A percentile compares a stretch with the other conserved stretches of the same genome.
These are phyloP conservation scores for Coptotermes formosanus DNA, from an alignment of 1,140 invertebrate genomes.

Conservation along the genomic window DNA sequence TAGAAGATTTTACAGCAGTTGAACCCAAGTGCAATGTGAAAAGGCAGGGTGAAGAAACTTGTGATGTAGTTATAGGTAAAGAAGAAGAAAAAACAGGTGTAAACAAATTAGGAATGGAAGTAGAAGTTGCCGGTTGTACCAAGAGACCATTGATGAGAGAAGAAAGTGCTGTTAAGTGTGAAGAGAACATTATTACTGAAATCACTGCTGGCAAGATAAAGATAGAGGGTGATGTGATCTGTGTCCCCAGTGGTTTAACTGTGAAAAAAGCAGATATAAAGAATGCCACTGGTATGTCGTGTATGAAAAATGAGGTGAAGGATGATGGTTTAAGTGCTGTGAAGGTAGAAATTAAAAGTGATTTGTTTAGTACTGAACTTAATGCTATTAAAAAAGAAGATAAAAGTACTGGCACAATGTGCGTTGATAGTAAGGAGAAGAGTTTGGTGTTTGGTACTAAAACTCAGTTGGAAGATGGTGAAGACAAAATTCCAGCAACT, in stretches of 20 bases:
- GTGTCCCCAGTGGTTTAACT: background rate
- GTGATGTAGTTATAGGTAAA: conserved; percentile 48
- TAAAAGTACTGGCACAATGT: background rate
- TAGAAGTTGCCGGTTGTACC: background rate
- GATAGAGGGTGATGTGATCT: conserved; percentile 7
- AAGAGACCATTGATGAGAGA: background rate
- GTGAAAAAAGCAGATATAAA: background rate
- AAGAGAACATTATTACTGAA: conserved; percentile 39
- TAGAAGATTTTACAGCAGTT: background rate
- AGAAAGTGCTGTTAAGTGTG: conserved; percentile 37
- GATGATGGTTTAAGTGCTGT: conserved; percentile 28
- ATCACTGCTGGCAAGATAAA: conserved; percentile 33
- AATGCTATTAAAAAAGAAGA: conserved; percentile 33
- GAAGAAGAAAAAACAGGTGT: conserved; percentile 42
- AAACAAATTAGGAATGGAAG: background rate
- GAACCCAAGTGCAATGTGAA: background rate
- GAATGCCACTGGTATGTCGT: background rate
- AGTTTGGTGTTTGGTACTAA: conserved; percentile 1
- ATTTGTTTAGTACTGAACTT: conserved; percentile 32
- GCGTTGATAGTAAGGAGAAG: conserved; percentile 33
- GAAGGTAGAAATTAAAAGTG: conserved; percentile 35
- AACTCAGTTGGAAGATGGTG: conserved; percentile 10
- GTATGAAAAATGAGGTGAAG: background rate
- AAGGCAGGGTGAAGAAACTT: conserved; percentile 45
- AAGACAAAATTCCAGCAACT: conserved; percentile 23